Evolutionary conservation across 2,113 vertebrate genomes (phyloP).

Genomic region (Sarotherodon lohbergeri): DNA sequence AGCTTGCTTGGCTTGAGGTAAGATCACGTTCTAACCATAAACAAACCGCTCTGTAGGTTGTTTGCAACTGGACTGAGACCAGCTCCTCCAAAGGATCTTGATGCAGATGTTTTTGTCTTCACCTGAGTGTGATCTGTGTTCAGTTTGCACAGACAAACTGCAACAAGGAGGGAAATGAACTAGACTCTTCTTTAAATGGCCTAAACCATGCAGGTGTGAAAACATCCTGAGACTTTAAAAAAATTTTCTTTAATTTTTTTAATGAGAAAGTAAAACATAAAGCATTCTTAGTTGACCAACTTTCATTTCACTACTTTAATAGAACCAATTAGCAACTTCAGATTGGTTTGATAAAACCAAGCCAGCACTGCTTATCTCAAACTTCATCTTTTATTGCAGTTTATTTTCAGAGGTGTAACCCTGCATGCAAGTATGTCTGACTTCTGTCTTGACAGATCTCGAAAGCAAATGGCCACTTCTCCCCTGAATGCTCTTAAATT

Average conservation of each 20-base stretch:
- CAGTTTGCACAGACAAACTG: background rate
- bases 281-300: background rate
- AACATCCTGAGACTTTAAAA: background rate
- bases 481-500: conserved; percentile 29
- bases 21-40: background rate
- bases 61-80: background rate
- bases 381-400: background rate
- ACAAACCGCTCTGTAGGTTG: background rate
- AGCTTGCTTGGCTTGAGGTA: background rate
- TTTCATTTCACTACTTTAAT: background rate
- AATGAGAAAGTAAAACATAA: background rate
- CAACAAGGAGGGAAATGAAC: background rate
- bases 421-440: conserved; percentile 1
- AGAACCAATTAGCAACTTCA: background rate
- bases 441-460: conserved; percentile 15
- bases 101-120: background rate
- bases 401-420: background rate
- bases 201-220: background rate
- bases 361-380: background rate
- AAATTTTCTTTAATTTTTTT: background rate
- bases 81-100: background rate
- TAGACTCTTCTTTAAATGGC: background rate
- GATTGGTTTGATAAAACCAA: background rate
- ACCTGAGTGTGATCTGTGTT: background rate
- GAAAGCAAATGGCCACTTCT: conserved; percentile 31